These are phyloP conservation scores for Caenorhabditis auriculariae DNA, from an alignment of 2,888 invertebrate genomes.

Conservation along the genomic window DNA sequence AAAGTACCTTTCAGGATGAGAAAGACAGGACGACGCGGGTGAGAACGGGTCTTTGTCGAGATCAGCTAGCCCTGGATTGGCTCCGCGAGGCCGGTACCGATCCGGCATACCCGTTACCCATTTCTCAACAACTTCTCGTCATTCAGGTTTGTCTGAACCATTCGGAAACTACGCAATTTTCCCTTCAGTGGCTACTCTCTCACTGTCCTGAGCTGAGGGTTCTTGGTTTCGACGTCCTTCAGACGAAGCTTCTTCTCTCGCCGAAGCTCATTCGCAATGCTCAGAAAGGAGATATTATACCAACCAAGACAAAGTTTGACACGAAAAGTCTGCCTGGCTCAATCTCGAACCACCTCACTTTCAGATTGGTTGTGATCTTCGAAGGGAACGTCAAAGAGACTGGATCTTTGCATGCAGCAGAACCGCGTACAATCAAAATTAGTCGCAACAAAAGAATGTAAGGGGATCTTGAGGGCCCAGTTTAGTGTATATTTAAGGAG, in stretches of 20 bases:
- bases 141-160: slow-evolving; percentile 4
- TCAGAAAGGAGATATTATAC: not conserved
- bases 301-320: not conserved
- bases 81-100: slow-evolving; percentile 23
- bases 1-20: too few species aligned
- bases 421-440: too few species aligned
- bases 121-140: slow-evolving; percentile 18
- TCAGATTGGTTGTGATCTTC: not conserved
- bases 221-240: not conserved
- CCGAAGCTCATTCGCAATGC: not conserved
- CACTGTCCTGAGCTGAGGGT: not conserved
- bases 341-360: not conserved
- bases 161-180: not conserved
- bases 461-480: too few species aligned
- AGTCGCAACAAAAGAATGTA: too few species aligned
- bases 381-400: not conserved
- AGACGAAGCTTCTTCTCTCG: not conserved
- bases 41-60: too few species aligned
- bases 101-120: slow-evolving; percentile 10
- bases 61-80: slow-evolving; percentile 29
- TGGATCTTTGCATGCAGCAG: not conserved
- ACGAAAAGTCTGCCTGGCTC: not conserved
- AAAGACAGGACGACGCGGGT: too few species aligned
- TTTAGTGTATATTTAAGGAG: too few species aligned
- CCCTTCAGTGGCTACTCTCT: not conserved